Conservation (phyloP, 2,113 vertebrate species). For the Cranoglanis bouderius region DNA sequence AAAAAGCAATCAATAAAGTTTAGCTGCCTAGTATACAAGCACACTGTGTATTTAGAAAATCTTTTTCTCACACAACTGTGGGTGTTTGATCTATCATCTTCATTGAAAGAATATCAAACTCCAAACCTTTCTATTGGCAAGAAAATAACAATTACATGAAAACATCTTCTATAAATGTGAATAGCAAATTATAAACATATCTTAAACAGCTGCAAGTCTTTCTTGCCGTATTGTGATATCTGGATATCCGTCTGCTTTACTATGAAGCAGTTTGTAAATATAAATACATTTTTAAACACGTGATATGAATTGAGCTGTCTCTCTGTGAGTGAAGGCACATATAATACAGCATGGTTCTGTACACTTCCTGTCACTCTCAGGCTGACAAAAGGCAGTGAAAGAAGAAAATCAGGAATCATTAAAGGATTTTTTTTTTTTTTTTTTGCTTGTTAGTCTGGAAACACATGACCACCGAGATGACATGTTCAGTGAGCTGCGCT, state of each 20-base stretch:
- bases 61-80: not conserved
- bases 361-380: conserved; percentile 55
- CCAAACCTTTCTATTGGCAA: not conserved
- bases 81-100: not conserved
- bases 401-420: conserved; percentile 74
- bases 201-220: conserved; percentile 13
- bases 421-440: conserved; percentile 59
- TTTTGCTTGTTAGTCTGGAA: conserved; percentile 64
- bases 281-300: conserved; percentile 5
- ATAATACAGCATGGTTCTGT: conserved; percentile 11
- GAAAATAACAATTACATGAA: not conserved
- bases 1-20: conserved; percentile 18
- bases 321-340: conserved; percentile 26
- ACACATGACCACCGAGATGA: conserved; percentile 55
- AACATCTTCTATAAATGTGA: conserved; percentile 5
- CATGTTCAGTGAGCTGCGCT: conserved; percentile 71
- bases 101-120: not conserved
- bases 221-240: conserved; percentile 2
- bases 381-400: conserved; percentile 65
- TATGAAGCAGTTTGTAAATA: conserved; percentile 19
- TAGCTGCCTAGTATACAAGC: conserved; percentile 38
- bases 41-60: conserved; percentile 2
- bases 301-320: conserved; percentile 27
- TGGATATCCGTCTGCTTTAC: conserved; percentile 4
- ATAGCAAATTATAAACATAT: not conserved